These are phyloP conservation scores for Columba janthina DNA, from an alignment of 2,113 vertebrate genomes.

Conservation along the genomic window DNA sequence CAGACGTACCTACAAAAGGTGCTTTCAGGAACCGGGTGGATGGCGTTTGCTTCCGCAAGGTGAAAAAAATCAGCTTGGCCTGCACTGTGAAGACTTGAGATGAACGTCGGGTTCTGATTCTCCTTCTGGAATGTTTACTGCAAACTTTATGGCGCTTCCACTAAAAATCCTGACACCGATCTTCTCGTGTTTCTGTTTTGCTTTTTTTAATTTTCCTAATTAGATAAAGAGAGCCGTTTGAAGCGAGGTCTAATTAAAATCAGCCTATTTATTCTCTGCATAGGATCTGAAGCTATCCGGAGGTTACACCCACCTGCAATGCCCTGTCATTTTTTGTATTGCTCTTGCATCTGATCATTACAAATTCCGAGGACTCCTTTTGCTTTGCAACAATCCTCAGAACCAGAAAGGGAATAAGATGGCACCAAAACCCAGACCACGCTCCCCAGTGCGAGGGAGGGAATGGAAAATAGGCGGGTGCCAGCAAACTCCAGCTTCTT, in stretches of 20 bases:
- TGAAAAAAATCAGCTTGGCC: neutral
- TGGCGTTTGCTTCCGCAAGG: neutral
- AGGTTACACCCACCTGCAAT: neutral
- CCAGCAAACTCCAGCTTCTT: neutral
- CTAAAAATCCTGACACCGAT: neutral
- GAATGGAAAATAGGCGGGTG: neutral
- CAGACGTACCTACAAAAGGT: neutral
- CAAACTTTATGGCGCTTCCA: conserved; percentile 8
- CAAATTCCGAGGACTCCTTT: neutral
- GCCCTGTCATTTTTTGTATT: neutral
- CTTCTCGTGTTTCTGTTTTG: neutral
- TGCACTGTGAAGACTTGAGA: rapidly evolving
- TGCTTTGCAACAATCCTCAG: neutral
- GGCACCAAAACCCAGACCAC: neutral
- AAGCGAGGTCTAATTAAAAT: neutral
- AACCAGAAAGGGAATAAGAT: neutral
- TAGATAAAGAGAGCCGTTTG: neutral
- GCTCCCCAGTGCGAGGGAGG: neutral
- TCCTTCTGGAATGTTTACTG: neutral
- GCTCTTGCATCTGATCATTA: neutral
- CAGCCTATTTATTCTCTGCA: neutral
- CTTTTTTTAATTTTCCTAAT: neutral
- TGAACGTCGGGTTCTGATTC: neutral
- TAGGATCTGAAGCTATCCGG: neutral
- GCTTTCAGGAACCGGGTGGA: neutral